Evolutionary conservation across 2,797 vertebrate genomes (phyloP), one percentile per base, ranked within the genome.

Genomic region (Sphaeramia orbicularis): DNA sequence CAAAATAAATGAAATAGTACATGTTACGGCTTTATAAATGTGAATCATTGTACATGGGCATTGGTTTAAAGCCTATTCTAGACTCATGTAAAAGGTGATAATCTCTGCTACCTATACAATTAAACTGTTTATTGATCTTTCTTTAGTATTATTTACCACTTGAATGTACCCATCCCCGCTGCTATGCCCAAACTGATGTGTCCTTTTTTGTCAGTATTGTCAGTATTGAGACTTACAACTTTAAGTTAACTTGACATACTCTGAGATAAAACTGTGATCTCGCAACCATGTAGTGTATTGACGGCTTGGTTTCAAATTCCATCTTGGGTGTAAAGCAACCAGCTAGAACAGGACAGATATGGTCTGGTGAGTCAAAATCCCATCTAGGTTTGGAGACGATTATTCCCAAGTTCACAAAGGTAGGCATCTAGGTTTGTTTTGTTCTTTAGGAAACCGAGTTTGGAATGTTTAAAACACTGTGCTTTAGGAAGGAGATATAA

Each of bases 231-330:
- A 63, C 62, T 74, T 63, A 53, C 45, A 68, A 38, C 53, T 63
- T 59, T 59, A 75, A 77, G 51, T 71, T 56, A 14, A 49, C 60
- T 65, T 70, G 65, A 62, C 61, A 72, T 48, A 65, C 53, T 40
- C 54, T 71, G 51, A 72, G 57, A 32, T 53, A 65, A 52, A 74
- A 63, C 70, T 71, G 74, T 65, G 70, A 71, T 77, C 56, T 58
- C 0, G 15, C 40, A 71, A 36, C 64, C 45, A 4, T 78, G 63
- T 12, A 36, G 52, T 45, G 48, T 85, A 76, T 80, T 74, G 71
- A 74, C 80, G 83, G 73, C 36, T 67, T 63, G 77, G 61, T 77
- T 76, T 80, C 67, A 76, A 70, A 85, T 83, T 81, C 75, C 66
- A 78, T 81, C 57, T 84, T 53, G 50, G 61, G 48, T 49, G 53